Evolutionary conservation across 2,888 invertebrate species (phyloP), one percentile per base, ranked within the genome.

Genomic region (Eupithecia exiguata): DNA sequence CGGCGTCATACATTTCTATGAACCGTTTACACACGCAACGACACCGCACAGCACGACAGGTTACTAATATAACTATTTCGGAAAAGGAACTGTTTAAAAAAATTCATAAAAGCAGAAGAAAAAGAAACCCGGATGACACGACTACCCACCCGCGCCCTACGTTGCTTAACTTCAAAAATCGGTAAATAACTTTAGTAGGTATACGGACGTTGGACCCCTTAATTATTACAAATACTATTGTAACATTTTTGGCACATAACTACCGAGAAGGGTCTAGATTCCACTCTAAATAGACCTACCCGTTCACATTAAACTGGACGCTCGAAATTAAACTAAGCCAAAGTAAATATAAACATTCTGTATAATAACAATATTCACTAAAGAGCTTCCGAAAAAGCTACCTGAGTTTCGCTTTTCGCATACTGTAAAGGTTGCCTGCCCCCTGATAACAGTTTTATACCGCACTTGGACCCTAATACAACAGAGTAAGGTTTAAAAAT

Each of bases 371-470:
- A 65, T 38, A 65, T 65, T 38, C 21, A 65, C n/a, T 7, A 36
- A 49, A 70, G 10, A 67, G n/a, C 69, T n/a, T 70, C 71, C 16
- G 21, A 71, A 77, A 78, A 75, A 62, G 58, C 74, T 74, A 79
- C 78, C 74, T 77, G 69, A 74, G 73, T 76, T 76, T 76, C 67
- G 72, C 72, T 72, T 74, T 75, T 77, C 74, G 76, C 71, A 70
- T 65, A 74, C 73, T 68, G 79, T 78, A 78, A 79, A 78, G 81
- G 80, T 76, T 73, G 71, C 70, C 66, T 69, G 68, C 40, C 71
- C 71, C 69, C 62, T 69, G 77, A 74, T 53, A 53, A 49, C 49
- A n/a, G 46, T 46, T 21, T 10, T 46, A 71, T 10, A 21, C 10
- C 4, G 0, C 25, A 70, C 62, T 74, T 69, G 66, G 21, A 68